Percentiles rank a stretch among this genome's conserved stretches.
These are phyloP conservation scores for Chelmon rostratus DNA, from an alignment of 2,797 vertebrate genomes.

Conservation along the genomic window DNA sequence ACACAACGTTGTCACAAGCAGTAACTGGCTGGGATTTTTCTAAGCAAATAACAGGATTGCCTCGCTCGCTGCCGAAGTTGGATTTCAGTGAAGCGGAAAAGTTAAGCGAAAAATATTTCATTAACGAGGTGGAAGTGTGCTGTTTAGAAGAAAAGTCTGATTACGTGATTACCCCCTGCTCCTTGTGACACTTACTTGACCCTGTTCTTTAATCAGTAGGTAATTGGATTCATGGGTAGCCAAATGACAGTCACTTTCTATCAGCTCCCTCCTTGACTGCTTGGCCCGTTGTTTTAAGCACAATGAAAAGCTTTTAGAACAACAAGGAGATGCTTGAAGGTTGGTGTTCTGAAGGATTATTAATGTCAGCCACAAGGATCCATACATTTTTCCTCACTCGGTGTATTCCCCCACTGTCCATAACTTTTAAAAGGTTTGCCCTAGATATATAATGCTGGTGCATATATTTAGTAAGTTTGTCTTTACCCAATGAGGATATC, in stretches of 20 bases:
- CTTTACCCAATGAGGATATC: slow-evolving; percentile 42
- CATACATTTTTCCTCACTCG: slow-evolving; percentile 9
- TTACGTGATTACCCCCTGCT: slow-evolving; percentile 27
- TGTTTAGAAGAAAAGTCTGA: slow-evolving; percentile 14
- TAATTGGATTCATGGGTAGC: slow-evolving; percentile 26
- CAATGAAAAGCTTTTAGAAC: background rate
- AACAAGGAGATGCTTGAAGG: slow-evolving; percentile 9
- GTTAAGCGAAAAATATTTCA: slow-evolving; percentile 12
- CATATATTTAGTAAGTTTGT: slow-evolving; percentile 37
- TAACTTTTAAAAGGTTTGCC: slow-evolving; percentile 32
- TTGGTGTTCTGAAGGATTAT: slow-evolving; percentile 2
- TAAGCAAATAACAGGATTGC: background rate
- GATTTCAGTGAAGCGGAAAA: slow-evolving; percentile 15
- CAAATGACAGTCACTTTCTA: slow-evolving; percentile 11
- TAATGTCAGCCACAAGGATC: slow-evolving; percentile 5
- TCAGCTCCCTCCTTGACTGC: background rate
- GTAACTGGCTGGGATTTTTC: background rate
- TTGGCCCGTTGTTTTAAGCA: slow-evolving; percentile 5
- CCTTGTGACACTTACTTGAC: slow-evolving; percentile 14
- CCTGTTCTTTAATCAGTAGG: slow-evolving; percentile 42
- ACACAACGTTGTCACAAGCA: background rate
- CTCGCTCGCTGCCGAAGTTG: slow-evolving; percentile 19
- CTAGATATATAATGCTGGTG: slow-evolving; percentile 30
- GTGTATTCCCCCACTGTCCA: slow-evolving; percentile 12
- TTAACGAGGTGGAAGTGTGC: slow-evolving; percentile 6